Conservation (phyloP, 2,797 vertebrate genomes). For the Glyptemys insculpta region DNA sequence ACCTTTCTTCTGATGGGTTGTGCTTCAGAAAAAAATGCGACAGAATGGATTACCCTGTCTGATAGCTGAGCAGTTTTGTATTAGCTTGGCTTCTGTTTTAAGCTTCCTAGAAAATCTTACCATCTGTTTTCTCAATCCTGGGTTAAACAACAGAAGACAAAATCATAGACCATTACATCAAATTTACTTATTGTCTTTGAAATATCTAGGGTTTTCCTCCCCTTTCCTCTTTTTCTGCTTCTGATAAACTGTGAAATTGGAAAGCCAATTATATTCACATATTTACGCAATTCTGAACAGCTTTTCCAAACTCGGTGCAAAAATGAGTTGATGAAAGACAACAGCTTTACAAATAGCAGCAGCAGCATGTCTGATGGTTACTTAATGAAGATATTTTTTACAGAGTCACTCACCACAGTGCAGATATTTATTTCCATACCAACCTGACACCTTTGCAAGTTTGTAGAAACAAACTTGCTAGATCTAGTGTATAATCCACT, state of each 20-base stretch:
- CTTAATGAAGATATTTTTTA: conserved; percentile 36
- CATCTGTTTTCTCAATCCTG: conserved; percentile 85
- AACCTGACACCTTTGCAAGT: conserved; percentile 13
- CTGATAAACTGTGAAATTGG: conserved; percentile 75
- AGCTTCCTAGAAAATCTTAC: conserved; percentile 85
- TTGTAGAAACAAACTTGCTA: background rate
- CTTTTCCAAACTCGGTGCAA: conserved; percentile 62
- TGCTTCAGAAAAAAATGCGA: conserved; percentile 44
- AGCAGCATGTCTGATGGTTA: background rate
- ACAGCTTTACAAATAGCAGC: conserved; percentile 42
- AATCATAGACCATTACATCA: conserved; percentile 79
- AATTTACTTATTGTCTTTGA: conserved; percentile 80
- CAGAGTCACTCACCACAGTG: background rate
- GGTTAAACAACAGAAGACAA: conserved; percentile 81
- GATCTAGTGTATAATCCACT: background rate
- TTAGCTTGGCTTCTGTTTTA: conserved; percentile 85
- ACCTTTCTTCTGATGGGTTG: conserved; percentile 76
- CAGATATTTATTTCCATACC: conserved; percentile 34
- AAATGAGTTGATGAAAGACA: conserved; percentile 61
- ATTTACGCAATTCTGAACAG: conserved; percentile 70
- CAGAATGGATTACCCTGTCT: conserved; percentile 80
- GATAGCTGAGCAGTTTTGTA: conserved; percentile 82
- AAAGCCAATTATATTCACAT: conserved; percentile 76
- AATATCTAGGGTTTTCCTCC: conserved; percentile 54
- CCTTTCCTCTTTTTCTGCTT: conserved; percentile 16